These are phyloP conservation scores for Icerya purchasi DNA, from an alignment of 2,888 invertebrate species.

Conservation along the genomic window DNA sequence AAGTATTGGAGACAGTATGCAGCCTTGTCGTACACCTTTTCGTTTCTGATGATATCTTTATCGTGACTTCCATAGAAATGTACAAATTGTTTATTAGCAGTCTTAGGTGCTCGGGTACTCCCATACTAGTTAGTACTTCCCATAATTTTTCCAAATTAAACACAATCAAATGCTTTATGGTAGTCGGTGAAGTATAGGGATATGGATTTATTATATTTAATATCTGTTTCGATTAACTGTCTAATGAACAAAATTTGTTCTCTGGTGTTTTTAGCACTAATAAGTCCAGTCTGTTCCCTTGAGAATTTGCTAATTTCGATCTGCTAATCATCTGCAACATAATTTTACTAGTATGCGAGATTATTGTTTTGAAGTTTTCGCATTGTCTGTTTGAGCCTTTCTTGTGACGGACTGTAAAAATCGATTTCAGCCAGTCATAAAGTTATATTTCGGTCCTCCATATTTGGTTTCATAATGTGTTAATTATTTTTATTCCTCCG, in stretches of 20 bases:
- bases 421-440: neutral
- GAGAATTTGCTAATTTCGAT: neutral
- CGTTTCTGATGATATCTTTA: neutral
- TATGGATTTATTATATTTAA: neutral
- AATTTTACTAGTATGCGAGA: neutral
- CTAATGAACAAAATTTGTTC: neutral
- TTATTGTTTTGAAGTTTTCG: neutral
- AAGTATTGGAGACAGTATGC: neutral
- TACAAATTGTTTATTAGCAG: neutral
- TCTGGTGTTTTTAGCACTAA: neutral
- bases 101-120: neutral
- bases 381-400: neutral
- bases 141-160: neutral
- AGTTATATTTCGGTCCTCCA: neutral
- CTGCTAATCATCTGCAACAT: neutral
- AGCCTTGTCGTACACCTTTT: neutral
- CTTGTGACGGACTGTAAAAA: neutral
- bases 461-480: neutral
- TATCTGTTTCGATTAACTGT: neutral
- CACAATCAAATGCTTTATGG: neutral
- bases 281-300: neutral
- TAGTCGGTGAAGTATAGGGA: neutral
- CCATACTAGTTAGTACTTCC: neutral
- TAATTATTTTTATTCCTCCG: neutral
- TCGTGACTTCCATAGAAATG: neutral